Base-by-base conservation (phyloP, 1,140 invertebrate species). In the Acromyrmex charruanus region DNA sequence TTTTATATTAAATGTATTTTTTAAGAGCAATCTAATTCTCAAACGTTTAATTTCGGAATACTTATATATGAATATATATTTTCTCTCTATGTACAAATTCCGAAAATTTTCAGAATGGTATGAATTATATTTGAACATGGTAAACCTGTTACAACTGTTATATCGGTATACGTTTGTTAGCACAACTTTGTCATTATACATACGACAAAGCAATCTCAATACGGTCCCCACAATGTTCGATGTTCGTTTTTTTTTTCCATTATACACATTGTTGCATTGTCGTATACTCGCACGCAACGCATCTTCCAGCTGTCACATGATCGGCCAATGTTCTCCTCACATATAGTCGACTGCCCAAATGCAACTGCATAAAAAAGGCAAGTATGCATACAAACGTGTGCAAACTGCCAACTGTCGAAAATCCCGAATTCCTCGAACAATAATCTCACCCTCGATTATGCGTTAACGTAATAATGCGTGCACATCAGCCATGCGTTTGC, bases 231-330 rank as follows among this genome's bases (percentile, higher is more conserved):
- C 61, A 35, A 1, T 53, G 21, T 28, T 69, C 16, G 18, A 3
- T 10, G 16, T 31, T 44, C 35, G n/a, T 61, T 35, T 51, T 44
- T 61, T 25, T 49, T 51, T n/a, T 31, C 18, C 51, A 10, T 31
- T 7, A 9, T 16, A 16, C 55, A 55, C 35, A 86, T 92, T 91
- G 85, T 90, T 49, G 55, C 85, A 85, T 58, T 88, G 87, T 91
- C 86, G 59, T 74, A 79, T 74, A 82, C 5, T 65, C 66, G 61
- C 81, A 77, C 71, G 87, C 53, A 84, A 75, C 61, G 55, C 69
- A 58, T 86, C 77, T 74, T 82, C 87, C 88, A 89, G 82, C 87
- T 87, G 87, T 89, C 75, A 69, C 51, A 69, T 35, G 77, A 87
- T 90, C 77, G 55, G 51, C 31, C 71, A 63, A 90, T 77, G 86